Evolutionary conservation across 2,888 invertebrate genomes (phyloP).

Genomic region (Microctonus brassicae): DNA sequence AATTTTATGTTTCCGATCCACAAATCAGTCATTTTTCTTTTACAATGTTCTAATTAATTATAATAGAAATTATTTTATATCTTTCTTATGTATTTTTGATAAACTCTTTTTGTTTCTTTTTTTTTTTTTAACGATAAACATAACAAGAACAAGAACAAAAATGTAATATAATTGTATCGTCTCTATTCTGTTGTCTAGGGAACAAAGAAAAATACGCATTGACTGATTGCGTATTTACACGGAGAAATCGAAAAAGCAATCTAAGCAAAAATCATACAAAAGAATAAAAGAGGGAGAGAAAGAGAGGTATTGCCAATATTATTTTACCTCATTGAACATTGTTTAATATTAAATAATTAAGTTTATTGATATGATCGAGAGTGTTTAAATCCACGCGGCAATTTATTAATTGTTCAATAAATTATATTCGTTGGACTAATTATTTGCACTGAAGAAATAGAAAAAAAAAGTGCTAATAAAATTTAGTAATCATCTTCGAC

Average conservation of each 20-base stretch:
- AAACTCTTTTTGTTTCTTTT: too few relatives aligned
- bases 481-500: not conserved
- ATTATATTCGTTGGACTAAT: not conserved
- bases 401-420: not conserved
- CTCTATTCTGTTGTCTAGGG: constrained; percentile 58
- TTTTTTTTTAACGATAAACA: constrained; percentile 4
- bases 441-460: not conserved
- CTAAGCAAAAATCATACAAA: constrained; percentile 19
- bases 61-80: too few relatives aligned
- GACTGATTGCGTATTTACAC: constrained; percentile 56
- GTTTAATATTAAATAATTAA: not conserved
- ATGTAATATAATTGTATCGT: constrained; percentile 47
- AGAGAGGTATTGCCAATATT: not conserved
- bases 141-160: constrained; percentile 6
- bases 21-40: too few relatives aligned
- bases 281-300: not conserved
- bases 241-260: constrained; percentile 47
- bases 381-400: not conserved
- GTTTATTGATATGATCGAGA: not conserved
- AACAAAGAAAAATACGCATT: constrained; percentile 54
- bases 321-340: not conserved
- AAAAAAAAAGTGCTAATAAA: not conserved
- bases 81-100: too few relatives aligned
- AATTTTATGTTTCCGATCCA: not conserved
- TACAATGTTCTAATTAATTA: not conserved